These are phyloP conservation scores for Semotilus atromaculatus DNA, from an alignment of 2,797 vertebrate genomes.

Conservation along the genomic window DNA sequence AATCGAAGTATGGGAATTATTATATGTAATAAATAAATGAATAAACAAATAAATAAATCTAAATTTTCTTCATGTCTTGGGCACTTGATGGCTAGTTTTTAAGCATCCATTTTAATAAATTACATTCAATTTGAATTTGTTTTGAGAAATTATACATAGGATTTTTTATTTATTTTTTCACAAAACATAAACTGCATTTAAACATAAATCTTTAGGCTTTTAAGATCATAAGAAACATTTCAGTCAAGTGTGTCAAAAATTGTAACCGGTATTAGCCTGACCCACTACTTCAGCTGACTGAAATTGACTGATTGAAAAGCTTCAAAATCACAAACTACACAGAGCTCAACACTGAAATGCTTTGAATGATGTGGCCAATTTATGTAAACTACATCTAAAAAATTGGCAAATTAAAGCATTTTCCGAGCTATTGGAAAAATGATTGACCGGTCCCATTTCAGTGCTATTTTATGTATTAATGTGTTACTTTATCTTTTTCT, in stretches of 20 bases:
- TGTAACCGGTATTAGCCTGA: neutral
- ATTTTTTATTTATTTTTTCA: neutral
- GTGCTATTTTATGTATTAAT: neutral
- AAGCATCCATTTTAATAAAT: neutral
- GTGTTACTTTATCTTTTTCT: neutral
- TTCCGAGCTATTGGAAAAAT: slow-evolving; percentile 1
- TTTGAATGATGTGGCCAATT: slow-evolving; percentile 8
- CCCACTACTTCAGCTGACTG: slow-evolving; percentile 44
- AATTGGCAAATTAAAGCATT: neutral
- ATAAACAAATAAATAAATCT: too few species aligned
- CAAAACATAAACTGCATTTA: neutral
- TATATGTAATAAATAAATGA: too few species aligned
- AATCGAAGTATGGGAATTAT: too few species aligned
- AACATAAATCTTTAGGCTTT: neutral
- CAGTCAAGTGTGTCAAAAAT: neutral
- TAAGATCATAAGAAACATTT: neutral
- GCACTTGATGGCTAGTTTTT: neutral
- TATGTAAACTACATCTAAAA: neutral
- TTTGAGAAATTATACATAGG: too few species aligned
- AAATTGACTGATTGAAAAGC: neutral
- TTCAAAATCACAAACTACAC: slow-evolving; percentile 23
- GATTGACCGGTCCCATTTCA: slow-evolving; percentile 1
- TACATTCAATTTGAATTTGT: too few species aligned
- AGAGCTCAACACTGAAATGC: neutral
- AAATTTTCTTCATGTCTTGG: neutral